Conservation (phyloP, 2,113 vertebrate genomes). For the Pelvicachromis taeniatus region DNA sequence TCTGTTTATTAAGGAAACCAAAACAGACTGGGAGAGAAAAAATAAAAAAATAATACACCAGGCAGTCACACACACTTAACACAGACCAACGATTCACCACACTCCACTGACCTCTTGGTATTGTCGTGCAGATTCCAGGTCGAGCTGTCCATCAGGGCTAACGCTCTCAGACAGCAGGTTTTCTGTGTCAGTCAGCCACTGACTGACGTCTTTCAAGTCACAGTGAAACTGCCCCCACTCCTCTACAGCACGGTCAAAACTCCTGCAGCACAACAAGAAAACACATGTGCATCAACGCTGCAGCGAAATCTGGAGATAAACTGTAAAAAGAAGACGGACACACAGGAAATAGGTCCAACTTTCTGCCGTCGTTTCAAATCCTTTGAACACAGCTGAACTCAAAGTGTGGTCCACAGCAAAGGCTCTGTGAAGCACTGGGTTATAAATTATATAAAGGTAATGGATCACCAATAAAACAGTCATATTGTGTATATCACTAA, state of each 20-base stretch:
- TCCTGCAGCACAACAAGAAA: conserved; percentile 61
- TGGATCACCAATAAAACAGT: not conserved
- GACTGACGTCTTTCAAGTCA: conserved; percentile 84
- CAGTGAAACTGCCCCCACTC: conserved; percentile 90
- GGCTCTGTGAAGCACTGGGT: not conserved
- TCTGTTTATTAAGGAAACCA: not conserved
- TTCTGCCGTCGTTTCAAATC: not conserved
- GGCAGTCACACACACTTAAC: not conserved
- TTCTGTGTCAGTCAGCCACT: conserved; percentile 86
- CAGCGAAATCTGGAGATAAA: not conserved
- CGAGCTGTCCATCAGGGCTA: conserved; percentile 73
- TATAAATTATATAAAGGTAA: not conserved
- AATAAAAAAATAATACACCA: not conserved
- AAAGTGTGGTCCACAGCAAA: not conserved
- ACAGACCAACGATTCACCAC: not conserved
- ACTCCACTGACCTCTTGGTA: conserved; percentile 82
- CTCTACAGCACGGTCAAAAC: conserved; percentile 82
- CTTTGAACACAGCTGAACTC: not conserved
- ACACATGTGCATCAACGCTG: not conserved
- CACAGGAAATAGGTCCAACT: not conserved
- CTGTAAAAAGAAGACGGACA: not conserved
- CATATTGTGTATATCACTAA: not conserved
- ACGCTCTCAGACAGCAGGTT: conserved; percentile 69
- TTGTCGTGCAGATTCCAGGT: conserved; percentile 71
- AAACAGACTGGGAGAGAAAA: not conserved